Percentiles rank a stretch among this genome's conserved stretches.
Evolutionary conservation across 2,888 invertebrate genomes (phyloP).

Genomic region (Spisula subtruncata): DNA sequence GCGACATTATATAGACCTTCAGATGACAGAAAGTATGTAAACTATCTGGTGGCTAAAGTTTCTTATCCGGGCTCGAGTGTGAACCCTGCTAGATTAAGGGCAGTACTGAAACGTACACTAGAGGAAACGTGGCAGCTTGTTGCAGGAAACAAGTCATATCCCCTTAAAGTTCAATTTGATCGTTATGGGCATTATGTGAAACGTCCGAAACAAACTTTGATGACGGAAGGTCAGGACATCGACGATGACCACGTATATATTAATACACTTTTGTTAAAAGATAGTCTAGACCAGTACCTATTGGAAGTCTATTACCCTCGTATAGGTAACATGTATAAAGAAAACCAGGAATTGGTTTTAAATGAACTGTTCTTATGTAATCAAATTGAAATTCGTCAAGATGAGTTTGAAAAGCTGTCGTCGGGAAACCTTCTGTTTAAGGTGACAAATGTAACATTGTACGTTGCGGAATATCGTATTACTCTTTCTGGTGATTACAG

Average conservation of each 20-base stretch:
- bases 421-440: not conserved
- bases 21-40: not conserved
- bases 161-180: too few relatives aligned
- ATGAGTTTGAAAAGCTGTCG: not conserved
- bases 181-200: not conserved
- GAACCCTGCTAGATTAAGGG: too few relatives aligned
- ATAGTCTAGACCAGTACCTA: too few relatives aligned
- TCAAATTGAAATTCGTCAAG: too few relatives aligned
- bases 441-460: not conserved
- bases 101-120: not conserved
- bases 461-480: not conserved
- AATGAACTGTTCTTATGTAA: not conserved
- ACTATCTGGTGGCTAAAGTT: not conserved
- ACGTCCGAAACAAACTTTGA: too few relatives aligned
- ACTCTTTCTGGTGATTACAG: too few relatives aligned
- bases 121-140: not conserved
- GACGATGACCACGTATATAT: too few relatives aligned
- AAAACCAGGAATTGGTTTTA: too few relatives aligned
- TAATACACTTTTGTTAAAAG: not conserved
- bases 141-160: too few relatives aligned
- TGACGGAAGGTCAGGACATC: too few relatives aligned
- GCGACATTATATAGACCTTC: not conserved
- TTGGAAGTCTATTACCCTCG: not conserved
- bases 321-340: too few relatives aligned
- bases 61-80: not conserved